Base-by-base conservation (phyloP, 2,888 invertebrate genomes). In the Rhaphigaster nebulosa region DNA sequence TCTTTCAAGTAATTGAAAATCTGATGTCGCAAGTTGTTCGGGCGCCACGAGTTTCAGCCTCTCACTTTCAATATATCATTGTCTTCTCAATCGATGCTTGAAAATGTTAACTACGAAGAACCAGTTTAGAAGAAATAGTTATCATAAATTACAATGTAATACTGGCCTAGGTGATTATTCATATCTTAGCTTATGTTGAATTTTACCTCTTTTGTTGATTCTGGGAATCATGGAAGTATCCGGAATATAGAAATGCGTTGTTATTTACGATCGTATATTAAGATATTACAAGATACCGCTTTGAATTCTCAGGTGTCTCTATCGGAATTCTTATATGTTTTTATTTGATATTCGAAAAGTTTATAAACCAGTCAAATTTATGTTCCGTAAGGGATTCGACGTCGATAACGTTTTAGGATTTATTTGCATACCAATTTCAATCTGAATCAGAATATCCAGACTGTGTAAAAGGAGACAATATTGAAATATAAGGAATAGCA, bases 1-100 rank as follows among this genome's bases (percentile, higher is more conserved):
- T 76, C 70, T 76, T 38, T 38, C 34, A 23, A 23, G 70, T 76
- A 76, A 76, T 76, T 76, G 70, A 76, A 76, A 76, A 76, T 76
- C 34, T 38, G 70, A 38, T 76, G 70, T 76, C 70, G 70, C 70
- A 76, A 76, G 34, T 6, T 76, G 70, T 76, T 76, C 12, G 70
- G 70, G 70, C 70, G 70, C 70, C 70, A 65, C 18, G 29, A 15
- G 15, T 34, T 34, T 65, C 15, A 76, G 38, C 38, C 34, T 76
- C 38, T 76, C 23, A 38, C 70, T 76, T 34, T 10, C 38, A 38
- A 76, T 76, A 76, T 76, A 76, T 76, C 70, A 38, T 34, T 38
- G 70, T 76, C 70, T 38, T 10, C 38, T 34, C 38, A 38, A 76
- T 76, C 34, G 23, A 76, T 20, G 15, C 38, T 26, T 34, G 15